Evolutionary conservation across 2,888 invertebrate species (phyloP).

Genomic region (Orthosia gracilis): DNA sequence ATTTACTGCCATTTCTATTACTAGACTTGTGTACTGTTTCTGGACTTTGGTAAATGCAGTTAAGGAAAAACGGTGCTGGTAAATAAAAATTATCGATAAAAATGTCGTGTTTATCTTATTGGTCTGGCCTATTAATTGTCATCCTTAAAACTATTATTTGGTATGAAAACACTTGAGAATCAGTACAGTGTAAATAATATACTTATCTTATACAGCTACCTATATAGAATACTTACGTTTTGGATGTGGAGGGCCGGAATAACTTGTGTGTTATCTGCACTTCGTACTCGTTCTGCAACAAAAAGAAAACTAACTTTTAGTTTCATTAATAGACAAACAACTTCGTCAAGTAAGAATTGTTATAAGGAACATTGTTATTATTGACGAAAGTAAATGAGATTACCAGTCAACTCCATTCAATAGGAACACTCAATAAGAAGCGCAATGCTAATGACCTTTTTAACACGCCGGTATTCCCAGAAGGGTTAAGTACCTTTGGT

Average conservation of each 20-base stretch:
- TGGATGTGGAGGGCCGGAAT: slow-evolving; percentile 87
- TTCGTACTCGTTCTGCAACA: slow-evolving; percentile 85
- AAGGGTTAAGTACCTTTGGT: no score
- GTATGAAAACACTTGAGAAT: slow-evolving; percentile 51
- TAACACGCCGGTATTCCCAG: no score
- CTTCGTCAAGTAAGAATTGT: neutral
- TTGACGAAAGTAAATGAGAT: no score
- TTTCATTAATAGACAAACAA: neutral
- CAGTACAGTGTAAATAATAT: neutral
- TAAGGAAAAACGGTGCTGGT: no score
- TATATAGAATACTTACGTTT: slow-evolving; percentile 76
- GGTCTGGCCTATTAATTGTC: neutral
- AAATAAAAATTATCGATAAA: no score
- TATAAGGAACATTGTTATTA: neutral
- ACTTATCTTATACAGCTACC: neutral
- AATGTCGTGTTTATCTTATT: neutral
- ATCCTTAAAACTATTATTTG: slow-evolving; percentile 16
- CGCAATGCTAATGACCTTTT: neutral
- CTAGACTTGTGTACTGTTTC: no score
- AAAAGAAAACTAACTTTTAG: slow-evolving; percentile 47
- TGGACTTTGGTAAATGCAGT: no score
- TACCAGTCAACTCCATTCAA: neutral
- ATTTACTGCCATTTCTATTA: no score
- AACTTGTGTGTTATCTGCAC: slow-evolving; percentile 87
- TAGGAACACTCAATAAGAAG: neutral